Evolutionary conservation across 2,888 invertebrate species (phyloP).

Genomic region (Diadegma fenestrale): DNA sequence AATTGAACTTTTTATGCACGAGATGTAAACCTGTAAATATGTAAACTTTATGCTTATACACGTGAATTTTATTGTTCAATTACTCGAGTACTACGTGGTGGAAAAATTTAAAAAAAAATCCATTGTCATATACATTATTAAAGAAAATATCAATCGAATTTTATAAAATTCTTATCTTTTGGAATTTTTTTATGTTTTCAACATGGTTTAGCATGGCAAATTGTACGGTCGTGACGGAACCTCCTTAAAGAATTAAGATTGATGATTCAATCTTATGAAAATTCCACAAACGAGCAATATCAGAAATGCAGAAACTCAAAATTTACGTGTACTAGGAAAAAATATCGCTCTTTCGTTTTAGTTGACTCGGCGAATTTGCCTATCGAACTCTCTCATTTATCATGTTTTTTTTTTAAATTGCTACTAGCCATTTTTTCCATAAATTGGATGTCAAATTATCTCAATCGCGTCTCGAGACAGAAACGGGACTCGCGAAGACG

Average conservation of each 20-base stretch:
- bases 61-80: too few species aligned
- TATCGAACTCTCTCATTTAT: background rate
- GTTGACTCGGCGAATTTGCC: background rate
- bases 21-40: too few species aligned
- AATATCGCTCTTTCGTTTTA: background rate
- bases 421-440: background rate
- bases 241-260: background rate
- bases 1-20: too few species aligned
- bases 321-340: background rate
- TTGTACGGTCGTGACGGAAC: too few species aligned
- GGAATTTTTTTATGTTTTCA: too few species aligned
- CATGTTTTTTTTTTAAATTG: background rate
- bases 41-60: too few species aligned
- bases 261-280: background rate
- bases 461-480: background rate
- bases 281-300: background rate
- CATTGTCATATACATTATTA: too few species aligned
- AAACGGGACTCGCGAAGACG: background rate
- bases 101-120: too few species aligned
- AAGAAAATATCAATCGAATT: too few species aligned
- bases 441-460: background rate
- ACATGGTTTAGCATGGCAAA: too few species aligned
- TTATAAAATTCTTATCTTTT: too few species aligned
- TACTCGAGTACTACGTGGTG: too few species aligned
- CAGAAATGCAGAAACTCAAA: background rate